Base-by-base conservation (phyloP, 2,797 vertebrate species). In the Eidolon dupreanum region DNA sequence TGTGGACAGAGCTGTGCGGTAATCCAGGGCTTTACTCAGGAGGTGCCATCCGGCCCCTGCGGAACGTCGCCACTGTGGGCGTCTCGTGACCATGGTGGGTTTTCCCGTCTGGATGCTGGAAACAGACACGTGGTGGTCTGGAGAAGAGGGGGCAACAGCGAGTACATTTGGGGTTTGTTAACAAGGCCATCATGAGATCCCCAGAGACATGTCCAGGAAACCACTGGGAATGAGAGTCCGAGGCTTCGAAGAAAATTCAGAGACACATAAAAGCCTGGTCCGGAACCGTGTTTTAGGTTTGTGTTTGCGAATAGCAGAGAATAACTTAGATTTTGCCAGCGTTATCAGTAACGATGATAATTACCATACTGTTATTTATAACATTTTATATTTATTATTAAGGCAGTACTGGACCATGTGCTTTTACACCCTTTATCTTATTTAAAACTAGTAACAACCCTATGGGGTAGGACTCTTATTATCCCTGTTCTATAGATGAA, bases 1-100 rank as follows among this genome's bases (percentile, higher is more conserved):
- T 31, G 0, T 31, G 10, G 84, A 57, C 74, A 68, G 38, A 61
- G 31, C 20, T 3, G 8, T 6, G 53, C 2, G 0, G 19, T n/a
- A 43, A 59, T 33, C 3, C 26, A 49, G 26, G 31, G 20, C 33
- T 24, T 28, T 7, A 5, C 55, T 26, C 49, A 1, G 11, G 61
- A 16, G 20, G 13, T 28, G 43, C 75, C 41, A 0, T 51, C 31
- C 46, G 41, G 46, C 73, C 3, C 68, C 53, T 0, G 0, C 1
- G 41, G 61, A 61, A 9, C 31, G 9, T 38, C 66, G 8, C 8
- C n/a, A 3, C 0, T 12, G 49, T 17, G 49, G 55, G 55, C 0
- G 0, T 33, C 85, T 36, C 2, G 0, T n/a, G 46, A 16, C 26
- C 4, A 0, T 1, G 0, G 26, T 24, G 55, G 28, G 15, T 51